Conservation (phyloP, 2,113 vertebrate species). For the Genyomyrus donnyi region DNA sequence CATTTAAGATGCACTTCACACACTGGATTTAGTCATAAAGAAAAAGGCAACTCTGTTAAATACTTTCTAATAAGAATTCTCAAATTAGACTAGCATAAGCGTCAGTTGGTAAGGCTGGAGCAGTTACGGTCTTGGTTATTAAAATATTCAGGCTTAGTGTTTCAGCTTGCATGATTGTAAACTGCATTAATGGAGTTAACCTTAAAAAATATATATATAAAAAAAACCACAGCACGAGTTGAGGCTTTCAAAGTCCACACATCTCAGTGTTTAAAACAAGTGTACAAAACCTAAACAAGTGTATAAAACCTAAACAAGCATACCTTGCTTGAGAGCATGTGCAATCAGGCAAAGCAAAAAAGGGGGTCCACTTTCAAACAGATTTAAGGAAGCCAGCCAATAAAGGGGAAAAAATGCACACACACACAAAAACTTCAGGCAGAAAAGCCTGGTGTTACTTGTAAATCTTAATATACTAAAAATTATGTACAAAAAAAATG, state of each 20-base stretch:
- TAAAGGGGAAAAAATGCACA: neutral
- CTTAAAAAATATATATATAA: neutral
- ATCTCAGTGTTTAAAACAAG: slow-evolving; percentile 48
- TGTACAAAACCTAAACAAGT: slow-evolving; percentile 45
- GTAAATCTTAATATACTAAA: slow-evolving; percentile 37
- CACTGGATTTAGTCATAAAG: slow-evolving; percentile 57
- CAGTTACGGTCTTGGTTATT: neutral
- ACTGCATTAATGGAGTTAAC: slow-evolving; percentile 10
- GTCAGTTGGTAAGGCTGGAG: slow-evolving; percentile 3
- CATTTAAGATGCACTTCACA: slow-evolving; percentile 55
- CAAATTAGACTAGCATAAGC: slow-evolving; percentile 34
- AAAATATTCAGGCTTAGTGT: slow-evolving; percentile 18
- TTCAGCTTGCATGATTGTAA: slow-evolving; percentile 25
- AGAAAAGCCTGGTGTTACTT: slow-evolving; percentile 36
- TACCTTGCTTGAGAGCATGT: slow-evolving; percentile 42
- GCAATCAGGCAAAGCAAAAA: slow-evolving; percentile 37
- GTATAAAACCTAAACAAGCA: slow-evolving; percentile 45
- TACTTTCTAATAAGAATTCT: slow-evolving; percentile 39
- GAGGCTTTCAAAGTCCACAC: slow-evolving; percentile 33
- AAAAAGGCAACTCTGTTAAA: slow-evolving; percentile 52
- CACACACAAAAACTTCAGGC: slow-evolving; percentile 48
- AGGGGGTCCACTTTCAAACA: neutral
- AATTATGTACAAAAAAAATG: slow-evolving; percentile 48
- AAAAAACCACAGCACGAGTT: neutral
- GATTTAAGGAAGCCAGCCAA: slow-evolving; percentile 29